Evolutionary conservation across 2,113 vertebrate genomes (phyloP).

Genomic region (Microcebus ravelobensis): DNA sequence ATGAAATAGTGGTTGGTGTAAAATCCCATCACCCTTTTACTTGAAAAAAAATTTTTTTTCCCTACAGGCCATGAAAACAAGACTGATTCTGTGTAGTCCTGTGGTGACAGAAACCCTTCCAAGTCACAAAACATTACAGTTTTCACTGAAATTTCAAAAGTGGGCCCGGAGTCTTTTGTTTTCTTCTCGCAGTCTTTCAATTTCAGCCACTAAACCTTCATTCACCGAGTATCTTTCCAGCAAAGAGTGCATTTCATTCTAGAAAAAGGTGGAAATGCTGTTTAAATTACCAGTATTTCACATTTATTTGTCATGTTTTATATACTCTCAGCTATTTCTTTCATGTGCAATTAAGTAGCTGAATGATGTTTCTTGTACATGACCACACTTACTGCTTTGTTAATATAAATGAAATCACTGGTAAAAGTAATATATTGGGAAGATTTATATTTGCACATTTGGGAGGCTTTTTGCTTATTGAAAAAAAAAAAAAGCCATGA

Average conservation of each 20-base stretch:
- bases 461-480: neutral
- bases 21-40: constrained; percentile 44
- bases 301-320: constrained; percentile 37
- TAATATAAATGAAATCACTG: constrained; percentile 44
- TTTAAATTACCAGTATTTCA: constrained; percentile 52
- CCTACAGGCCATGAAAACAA: constrained; percentile 64
- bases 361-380: neutral
- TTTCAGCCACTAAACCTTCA: constrained; percentile 95
- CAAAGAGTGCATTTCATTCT: constrained; percentile 96
- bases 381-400: neutral
- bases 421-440: neutral
- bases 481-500: neutral
- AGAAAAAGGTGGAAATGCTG: constrained; percentile 49
- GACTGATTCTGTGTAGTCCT: constrained; percentile 69
- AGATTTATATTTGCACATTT: neutral
- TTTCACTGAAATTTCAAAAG: constrained; percentile 87
- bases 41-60: neutral
- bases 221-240: constrained; percentile 96
- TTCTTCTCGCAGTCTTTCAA: constrained; percentile 95
- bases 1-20: constrained; percentile 64
- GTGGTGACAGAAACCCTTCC: constrained; percentile 59
- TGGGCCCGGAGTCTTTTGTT: constrained; percentile 93
- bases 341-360: constrained; percentile 16
- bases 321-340: constrained; percentile 36
- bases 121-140: constrained; percentile 60